A percentile compares a stretch with the other conserved stretches of the same genome.
Evolutionary conservation across 2,888 invertebrate genomes (phyloP).

Genomic region (Alcis repandata): DNA sequence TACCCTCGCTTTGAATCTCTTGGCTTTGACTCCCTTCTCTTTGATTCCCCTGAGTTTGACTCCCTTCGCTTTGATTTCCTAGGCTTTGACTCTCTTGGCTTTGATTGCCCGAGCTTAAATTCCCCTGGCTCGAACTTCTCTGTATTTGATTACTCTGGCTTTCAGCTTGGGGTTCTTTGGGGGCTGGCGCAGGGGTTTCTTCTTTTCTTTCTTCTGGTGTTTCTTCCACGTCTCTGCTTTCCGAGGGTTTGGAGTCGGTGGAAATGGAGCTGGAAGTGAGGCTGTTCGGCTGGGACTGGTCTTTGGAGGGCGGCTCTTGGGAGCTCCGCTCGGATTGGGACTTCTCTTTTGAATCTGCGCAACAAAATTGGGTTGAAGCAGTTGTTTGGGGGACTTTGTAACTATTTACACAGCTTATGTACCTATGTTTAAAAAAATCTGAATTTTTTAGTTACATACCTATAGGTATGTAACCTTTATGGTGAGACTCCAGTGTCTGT

Average conservation of each 20-base stretch:
- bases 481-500: too few relatives aligned
- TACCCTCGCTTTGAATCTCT: not conserved
- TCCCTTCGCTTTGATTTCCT: not conserved
- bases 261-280: constrained; percentile 79
- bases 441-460: too few relatives aligned
- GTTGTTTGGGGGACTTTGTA: not conserved
- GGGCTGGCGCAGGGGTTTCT: constrained; percentile 30
- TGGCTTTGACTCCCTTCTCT: not conserved
- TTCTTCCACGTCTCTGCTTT: constrained; percentile 59
- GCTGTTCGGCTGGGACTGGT: constrained; percentile 78
- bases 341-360: constrained; percentile 75
- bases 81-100: not conserved
- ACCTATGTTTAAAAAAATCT: too few relatives aligned
- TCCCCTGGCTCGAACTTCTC: not conserved
- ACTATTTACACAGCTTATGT: too few relatives aligned
- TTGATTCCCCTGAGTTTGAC: not conserved
- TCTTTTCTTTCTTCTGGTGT: constrained; percentile 51
- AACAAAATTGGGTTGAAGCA: not conserved
- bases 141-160: not conserved
- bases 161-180: not conserved
- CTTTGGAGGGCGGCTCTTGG: constrained; percentile 77
- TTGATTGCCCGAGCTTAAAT: not conserved
- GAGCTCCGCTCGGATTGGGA: constrained; percentile 66
- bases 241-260: constrained; percentile 76
- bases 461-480: too few relatives aligned